Base-by-base conservation (phyloP, 2,113 vertebrate species). In the Anoplopoma fimbria region DNA sequence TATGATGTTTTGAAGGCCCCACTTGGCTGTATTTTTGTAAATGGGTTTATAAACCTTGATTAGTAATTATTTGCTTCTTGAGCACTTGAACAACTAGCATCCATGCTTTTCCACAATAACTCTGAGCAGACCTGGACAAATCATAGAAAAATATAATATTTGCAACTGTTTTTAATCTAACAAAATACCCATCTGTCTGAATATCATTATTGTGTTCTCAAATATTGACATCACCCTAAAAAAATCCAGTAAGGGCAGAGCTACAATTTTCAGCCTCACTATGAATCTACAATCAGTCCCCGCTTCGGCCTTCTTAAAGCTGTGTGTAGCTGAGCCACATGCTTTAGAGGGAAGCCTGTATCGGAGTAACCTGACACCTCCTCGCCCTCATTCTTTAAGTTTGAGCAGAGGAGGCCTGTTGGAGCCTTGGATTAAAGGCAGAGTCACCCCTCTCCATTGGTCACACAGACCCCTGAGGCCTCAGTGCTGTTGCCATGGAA, bases 401-500 rank as follows among this genome's bases (percentile, higher is more conserved):
- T 88, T 82, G 83, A 86, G 87, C 63, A 75, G 71, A 51, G 70
- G 65, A 69, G 89, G 85, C 88, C 86, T 81, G 72, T 72, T 85
- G 83, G 77, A 88, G 69, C 69, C 69, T 25, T 71, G 81, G 87
- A 93, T 92, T 91, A 89, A 89, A 93, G 86, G 74, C 88, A 89
- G 81, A 88, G 82, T 89, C 69, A 73, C 79, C 77, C 77, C 84
- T 86, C 75, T 87, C 91, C 85, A 89, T 91, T 91, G 92, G 92
- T 69, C 89, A 84, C 87, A 76, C 29, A 45, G 81, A 78, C 86
- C 89, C 84, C 45, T 9, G 79, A 82, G 91, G 92, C 93, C 89
- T 92, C n/a, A 8, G 81, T 86, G 82, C 88, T 90, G 93, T 94
- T 94, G 93, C 93, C 85, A 93, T 93, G 93, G 93, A 90, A 85